Conservation (phyloP, 2,888 invertebrate genomes). For the Lepidochrysops patricia region DNA sequence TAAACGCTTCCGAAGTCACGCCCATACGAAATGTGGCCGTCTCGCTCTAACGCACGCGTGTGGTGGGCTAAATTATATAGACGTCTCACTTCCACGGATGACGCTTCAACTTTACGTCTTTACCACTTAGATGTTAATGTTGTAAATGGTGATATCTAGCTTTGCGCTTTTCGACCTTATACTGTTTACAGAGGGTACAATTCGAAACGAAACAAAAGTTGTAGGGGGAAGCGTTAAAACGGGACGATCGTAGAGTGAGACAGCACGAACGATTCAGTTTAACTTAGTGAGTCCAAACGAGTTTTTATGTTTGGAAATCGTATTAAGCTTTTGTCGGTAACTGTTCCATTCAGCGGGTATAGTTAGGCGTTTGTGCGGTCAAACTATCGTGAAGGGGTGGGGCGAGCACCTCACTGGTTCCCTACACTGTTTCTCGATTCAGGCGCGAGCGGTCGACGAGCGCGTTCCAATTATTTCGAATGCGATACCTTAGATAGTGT, state of each 20-base stretch:
- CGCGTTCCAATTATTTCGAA: constrained; percentile 42
- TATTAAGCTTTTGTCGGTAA: constrained; percentile 75
- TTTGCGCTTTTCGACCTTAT: constrained; percentile 28
- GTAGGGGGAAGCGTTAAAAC: constrained; percentile 61
- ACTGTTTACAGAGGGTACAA: constrained; percentile 16
- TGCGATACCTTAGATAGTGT: constrained; percentile 21
- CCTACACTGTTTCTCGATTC: constrained; percentile 59
- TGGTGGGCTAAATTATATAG: constrained; percentile 18
- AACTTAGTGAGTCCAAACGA: constrained; percentile 72
- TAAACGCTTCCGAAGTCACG: constrained; percentile 65
- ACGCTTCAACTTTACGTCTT: constrained; percentile 53
- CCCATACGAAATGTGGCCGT: constrained; percentile 42
- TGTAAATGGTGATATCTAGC: constrained; percentile 31
- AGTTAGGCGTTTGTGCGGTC: constrained; percentile 70
- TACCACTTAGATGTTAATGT: constrained; percentile 46
- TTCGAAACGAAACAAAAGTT: constrained; percentile 26
- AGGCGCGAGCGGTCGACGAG: constrained; percentile 57
- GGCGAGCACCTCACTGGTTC: constrained; percentile 59
- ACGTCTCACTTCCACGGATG: constrained; percentile 46
- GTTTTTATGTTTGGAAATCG: constrained; percentile 75
- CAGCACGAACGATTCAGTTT: constrained; percentile 60
- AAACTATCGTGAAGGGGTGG: constrained; percentile 67
- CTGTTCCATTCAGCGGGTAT: constrained; percentile 72
- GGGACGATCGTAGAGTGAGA: constrained; percentile 56
- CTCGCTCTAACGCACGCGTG: constrained; percentile 33